A percentile compares a stretch with the other conserved stretches of the same genome.
phyloP scores from a whole-genome alignment of 2,888 invertebrate genomes.

The Tridacna crocea region DNA sequence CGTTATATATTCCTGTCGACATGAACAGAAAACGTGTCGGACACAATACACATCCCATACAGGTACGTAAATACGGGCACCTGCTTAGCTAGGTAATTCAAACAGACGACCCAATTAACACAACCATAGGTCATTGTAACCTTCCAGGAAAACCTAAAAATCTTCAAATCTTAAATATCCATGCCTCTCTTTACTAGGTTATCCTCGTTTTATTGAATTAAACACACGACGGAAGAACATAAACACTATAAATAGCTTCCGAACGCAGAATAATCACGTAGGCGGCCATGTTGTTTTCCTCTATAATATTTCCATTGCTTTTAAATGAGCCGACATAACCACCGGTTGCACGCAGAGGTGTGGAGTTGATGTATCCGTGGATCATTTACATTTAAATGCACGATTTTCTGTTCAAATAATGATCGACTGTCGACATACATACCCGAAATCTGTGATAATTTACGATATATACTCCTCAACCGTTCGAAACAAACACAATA shows the following conservation, averaged over 20 bases:
- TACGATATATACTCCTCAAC: slow-evolving; percentile 34
- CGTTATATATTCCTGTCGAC: slow-evolving; percentile 7
- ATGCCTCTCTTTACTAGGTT: not conserved
- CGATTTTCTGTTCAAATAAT: not conserved
- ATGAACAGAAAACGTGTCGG: slow-evolving; percentile 14
- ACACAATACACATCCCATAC: slow-evolving; percentile 34
- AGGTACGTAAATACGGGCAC: slow-evolving; percentile 55
- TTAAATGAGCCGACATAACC: slow-evolving; percentile 38
- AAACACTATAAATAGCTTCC: slow-evolving; percentile 22
- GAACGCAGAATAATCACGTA: slow-evolving; percentile 19
- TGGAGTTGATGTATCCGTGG: slow-evolving; percentile 6
- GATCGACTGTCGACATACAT: slow-evolving; percentile 36
- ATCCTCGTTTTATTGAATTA: not conserved
- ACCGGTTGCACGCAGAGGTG: slow-evolving; percentile 45
- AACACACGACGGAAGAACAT: not conserved
- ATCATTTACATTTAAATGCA: not conserved
- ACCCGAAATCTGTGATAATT: slow-evolving; percentile 55
- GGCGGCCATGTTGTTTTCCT: slow-evolving; percentile 50
- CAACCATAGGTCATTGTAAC: slow-evolving; percentile 5
- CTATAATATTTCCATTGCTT: slow-evolving; percentile 49
- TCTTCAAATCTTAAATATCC: not conserved
- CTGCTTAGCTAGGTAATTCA: slow-evolving; percentile 38
- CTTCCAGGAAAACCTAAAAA: not conserved
- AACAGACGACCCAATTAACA: slow-evolving; percentile 19
- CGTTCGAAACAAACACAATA: slow-evolving; percentile 55